phyloP scores from a whole-genome alignment of 1,140 invertebrate species.

The Heliconius congener region DNA sequence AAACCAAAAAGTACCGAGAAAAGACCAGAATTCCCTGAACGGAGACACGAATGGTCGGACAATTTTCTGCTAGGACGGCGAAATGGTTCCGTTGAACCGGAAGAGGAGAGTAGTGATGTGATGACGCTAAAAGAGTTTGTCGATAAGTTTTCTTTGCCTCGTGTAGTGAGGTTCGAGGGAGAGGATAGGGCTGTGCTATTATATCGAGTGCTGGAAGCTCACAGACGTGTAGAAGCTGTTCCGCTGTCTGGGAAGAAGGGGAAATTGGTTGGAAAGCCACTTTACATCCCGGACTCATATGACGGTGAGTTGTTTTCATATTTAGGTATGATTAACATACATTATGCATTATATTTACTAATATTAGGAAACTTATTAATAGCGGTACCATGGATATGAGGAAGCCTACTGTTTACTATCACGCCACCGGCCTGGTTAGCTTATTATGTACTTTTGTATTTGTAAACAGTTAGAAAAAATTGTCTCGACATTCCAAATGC shows the following conservation, averaged over 20 bases:
- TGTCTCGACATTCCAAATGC: background rate
- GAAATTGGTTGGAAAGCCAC: conserved; percentile 79
- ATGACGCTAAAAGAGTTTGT: conserved; percentile 80
- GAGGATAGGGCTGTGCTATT: conserved; percentile 80
- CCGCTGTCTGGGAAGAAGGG: conserved; percentile 81
- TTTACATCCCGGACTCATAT: conserved; percentile 83
- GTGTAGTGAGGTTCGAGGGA: conserved; percentile 80
- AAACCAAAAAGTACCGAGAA: conserved; percentile 71
- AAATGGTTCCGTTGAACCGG: conserved; percentile 68
- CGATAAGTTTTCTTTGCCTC: conserved; percentile 82
- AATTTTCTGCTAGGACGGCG: conserved; percentile 74
- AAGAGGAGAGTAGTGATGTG: conserved; percentile 74
- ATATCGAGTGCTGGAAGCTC: conserved; percentile 81
- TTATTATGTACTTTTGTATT: background rate
- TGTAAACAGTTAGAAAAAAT: background rate
- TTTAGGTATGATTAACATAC: no score
- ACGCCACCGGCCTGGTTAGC: background rate
- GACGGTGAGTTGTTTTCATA: conserved; percentile 75
- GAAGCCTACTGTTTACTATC: background rate
- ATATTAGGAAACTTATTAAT: background rate
- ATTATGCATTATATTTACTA: no score
- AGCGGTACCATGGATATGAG: no score
- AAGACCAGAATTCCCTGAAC: conserved; percentile 68
- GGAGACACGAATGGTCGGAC: conserved; percentile 76
- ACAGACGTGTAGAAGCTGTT: conserved; percentile 81